A percentile compares a stretch with the other conserved stretches of the same genome.
These are phyloP conservation scores for Anoplolepis gracilipes DNA, from an alignment of 1,140 invertebrate genomes.

Conservation along the genomic window DNA sequence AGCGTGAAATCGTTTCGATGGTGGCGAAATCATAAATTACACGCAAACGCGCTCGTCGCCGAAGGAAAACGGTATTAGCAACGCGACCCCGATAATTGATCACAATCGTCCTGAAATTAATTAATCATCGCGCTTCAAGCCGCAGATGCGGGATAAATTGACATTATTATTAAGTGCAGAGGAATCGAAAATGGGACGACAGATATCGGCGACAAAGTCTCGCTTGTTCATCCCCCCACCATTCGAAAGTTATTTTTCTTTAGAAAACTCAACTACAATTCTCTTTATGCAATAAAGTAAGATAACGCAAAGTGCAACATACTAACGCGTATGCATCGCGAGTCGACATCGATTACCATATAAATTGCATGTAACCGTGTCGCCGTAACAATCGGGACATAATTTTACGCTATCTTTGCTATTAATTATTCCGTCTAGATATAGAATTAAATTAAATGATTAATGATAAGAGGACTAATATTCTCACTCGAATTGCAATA, in stretches of 20 bases:
- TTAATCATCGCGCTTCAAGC: constrained; percentile 45
- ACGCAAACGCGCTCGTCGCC: neutral
- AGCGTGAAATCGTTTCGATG: constrained; percentile 1
- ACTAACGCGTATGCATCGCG: neutral
- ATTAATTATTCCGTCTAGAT: neutral
- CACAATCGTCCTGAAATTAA: constrained; percentile 2
- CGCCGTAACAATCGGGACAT: constrained; percentile 1
- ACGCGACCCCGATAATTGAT: neutral
- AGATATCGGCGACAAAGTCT: neutral
- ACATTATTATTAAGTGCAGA: neutral
- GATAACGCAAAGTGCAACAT: constrained; percentile 1
- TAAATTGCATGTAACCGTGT: constrained; percentile 6
- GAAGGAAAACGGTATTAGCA: neutral
- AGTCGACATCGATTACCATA: constrained; percentile 1
- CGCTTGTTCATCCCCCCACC: neutral
- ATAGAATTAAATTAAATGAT: constrained; percentile 9
- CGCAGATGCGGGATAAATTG: neutral
- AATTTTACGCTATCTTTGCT: constrained; percentile 10
- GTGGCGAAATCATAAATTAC: constrained; percentile 17
- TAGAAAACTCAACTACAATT: neutral
- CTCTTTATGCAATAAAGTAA: neutral
- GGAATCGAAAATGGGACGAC: neutral
- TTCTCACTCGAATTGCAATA: neutral
- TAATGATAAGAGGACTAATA: neutral
- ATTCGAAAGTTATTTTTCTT: neutral